These are phyloP conservation scores for Pao palembangensis DNA, from an alignment of 2,113 vertebrate genomes.

Conservation along the genomic window DNA sequence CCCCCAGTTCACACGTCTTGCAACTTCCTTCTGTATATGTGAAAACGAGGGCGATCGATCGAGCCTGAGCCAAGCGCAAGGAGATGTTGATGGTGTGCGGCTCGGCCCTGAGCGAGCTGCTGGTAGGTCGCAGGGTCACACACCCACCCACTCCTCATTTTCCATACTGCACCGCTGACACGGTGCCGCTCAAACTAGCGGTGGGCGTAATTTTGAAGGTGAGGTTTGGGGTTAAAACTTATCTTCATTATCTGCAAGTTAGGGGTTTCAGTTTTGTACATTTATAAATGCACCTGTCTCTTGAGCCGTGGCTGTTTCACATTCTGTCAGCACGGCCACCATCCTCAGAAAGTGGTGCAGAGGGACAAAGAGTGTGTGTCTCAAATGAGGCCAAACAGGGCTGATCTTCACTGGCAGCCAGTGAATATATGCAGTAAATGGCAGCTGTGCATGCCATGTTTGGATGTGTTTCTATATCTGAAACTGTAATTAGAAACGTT, in stretches of 20 bases:
- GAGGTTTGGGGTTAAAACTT: slow-evolving; percentile 52
- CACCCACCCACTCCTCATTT: slow-evolving; percentile 71
- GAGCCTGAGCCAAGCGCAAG: slow-evolving; percentile 54
- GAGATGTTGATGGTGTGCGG: slow-evolving; percentile 51
- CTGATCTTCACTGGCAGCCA: too few species aligned
- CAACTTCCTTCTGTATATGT: slow-evolving; percentile 65
- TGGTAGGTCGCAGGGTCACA: slow-evolving; percentile 62
- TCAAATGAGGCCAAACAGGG: too few species aligned
- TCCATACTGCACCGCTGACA: slow-evolving; percentile 62
- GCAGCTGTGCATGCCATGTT: not conserved
- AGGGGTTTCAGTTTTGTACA: slow-evolving; percentile 29
- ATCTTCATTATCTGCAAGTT: slow-evolving; percentile 46
- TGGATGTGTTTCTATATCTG: too few species aligned
- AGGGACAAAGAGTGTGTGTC: not conserved
- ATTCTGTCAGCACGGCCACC: not conserved
- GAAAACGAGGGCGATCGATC: slow-evolving; percentile 67
- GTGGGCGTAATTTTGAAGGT: slow-evolving; percentile 62
- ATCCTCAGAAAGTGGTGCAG: not conserved
- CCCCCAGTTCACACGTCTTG: slow-evolving; percentile 66
- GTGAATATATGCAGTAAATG: too few species aligned
- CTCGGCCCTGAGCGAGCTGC: slow-evolving; percentile 54
- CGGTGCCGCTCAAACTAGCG: slow-evolving; percentile 48
- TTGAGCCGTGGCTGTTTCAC: slow-evolving; percentile 5
- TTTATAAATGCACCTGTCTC: not conserved
- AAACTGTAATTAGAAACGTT: too few species aligned